A percentile compares a stretch with the other conserved stretches of the same genome.
These are phyloP conservation scores for Orycteropus afer DNA, from an alignment of 2,113 vertebrate species.

Conservation along the genomic window DNA sequence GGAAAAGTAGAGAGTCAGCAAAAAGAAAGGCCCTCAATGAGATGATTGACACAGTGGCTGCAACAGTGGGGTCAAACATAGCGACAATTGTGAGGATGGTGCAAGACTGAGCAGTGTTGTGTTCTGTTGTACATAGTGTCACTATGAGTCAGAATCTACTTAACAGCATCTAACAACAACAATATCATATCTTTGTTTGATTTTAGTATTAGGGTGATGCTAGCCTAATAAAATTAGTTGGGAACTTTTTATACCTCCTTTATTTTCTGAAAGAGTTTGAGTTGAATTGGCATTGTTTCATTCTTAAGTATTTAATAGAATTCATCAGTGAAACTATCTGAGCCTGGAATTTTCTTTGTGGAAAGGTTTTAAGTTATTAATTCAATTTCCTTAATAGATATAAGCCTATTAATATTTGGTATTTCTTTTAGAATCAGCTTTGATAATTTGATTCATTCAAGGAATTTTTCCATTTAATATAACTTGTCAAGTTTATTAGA, in stretches of 20 bases:
- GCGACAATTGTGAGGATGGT: too few relatives aligned
- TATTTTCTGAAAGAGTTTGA: not conserved
- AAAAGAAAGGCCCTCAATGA: too few relatives aligned
- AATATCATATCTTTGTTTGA: not conserved
- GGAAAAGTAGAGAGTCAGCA: too few relatives aligned
- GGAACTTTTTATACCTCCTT: not conserved
- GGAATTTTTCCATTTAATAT: conserved; percentile 11
- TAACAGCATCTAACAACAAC: too few relatives aligned
- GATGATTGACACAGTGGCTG: too few relatives aligned
- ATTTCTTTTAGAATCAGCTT: not conserved
- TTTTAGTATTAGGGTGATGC: not conserved
- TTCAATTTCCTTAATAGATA: conserved; percentile 3
- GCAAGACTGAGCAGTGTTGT: too few relatives aligned
- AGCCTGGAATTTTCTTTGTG: conserved; percentile 6
- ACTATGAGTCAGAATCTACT: too few relatives aligned
- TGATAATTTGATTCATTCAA: conserved; percentile 37
- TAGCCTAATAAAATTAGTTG: not conserved
- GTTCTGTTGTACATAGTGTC: too few relatives aligned
- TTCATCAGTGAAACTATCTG: not conserved
- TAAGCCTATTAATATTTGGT: not conserved
- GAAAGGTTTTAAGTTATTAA: conserved; percentile 5
- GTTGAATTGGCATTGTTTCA: not conserved
- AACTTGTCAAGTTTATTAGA: not conserved
- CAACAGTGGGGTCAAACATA: too few relatives aligned
- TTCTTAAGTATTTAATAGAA: not conserved